Evolutionary conservation across 2,888 invertebrate species (phyloP), one percentile per base, ranked within the genome.

Genomic region (Zootermopsis nevadensis): DNA sequence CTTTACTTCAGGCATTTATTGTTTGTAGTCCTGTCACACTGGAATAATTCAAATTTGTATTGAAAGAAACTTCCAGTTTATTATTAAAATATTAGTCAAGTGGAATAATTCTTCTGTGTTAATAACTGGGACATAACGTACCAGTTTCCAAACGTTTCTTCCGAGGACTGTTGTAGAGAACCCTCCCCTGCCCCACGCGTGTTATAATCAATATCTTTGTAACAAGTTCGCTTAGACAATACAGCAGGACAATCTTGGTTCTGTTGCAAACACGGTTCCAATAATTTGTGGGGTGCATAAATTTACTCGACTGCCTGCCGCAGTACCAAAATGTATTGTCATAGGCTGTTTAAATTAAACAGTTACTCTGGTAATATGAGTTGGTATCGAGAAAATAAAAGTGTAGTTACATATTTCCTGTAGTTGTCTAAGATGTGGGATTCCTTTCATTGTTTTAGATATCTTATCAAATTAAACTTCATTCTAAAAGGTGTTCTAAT

Each of bases 391-490:
- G 19, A 42, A 76, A 76, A 76, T 48, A 42, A 42, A 38, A 60
- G 42, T 76, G 76, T 76, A 48, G 76, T n/a, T 76, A 76, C 27
- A 76, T 42, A 24, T 42, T 15, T 76, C 76, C 76, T 76, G 48
- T 76, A 76, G 42, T 76, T 10, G 30, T 42, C n/a, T 42, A 76
- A 42, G 42, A 42, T 76, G 48, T 79, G 48, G 60, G 35, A 60
- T 33, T 60, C 60, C 79, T 60, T 24, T 79, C 60, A 79, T 35
- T 79, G 79, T 79, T 79, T 60, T 79, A 79, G 79, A 55, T 79
- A 79, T 76, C 76, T 76, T 42, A n/a, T n/a, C n/a, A n/a, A n/a
- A 76, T 42, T 76, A 42, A 74, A 76, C 27, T 48, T 76, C 27
- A 76, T 76, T 76, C 76, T 76, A 76, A 76, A 76, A n/a, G 42